These are phyloP conservation scores for Paralvinella palmiformis DNA, from an alignment of 1,140 invertebrate species.

Conservation along the genomic window DNA sequence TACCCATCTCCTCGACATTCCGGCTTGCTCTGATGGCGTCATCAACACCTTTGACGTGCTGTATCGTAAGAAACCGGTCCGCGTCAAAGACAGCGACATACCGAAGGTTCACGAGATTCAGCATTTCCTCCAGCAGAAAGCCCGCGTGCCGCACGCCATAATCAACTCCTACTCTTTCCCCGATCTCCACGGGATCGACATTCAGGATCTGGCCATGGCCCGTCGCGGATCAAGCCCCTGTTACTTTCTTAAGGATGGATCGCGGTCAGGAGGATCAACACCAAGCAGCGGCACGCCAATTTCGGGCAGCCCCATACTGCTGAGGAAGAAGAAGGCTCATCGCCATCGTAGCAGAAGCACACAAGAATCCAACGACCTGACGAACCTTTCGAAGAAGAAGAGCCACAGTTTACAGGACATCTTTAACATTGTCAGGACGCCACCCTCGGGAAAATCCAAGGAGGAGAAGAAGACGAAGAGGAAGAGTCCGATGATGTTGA, in stretches of 20 bases:
- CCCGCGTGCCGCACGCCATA: conserved; percentile 13
- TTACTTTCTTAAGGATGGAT: not conserved
- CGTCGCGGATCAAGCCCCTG: not conserved
- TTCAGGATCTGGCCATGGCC: not conserved
- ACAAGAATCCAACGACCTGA: not conserved
- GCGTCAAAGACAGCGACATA: conserved; percentile 8
- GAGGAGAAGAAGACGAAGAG: no score
- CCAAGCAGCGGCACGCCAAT: not conserved
- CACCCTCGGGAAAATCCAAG: no score
- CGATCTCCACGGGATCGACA: not conserved
- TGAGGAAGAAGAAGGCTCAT: not conserved
- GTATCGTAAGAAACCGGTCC: not conserved
- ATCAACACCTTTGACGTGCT: conserved; percentile 6
- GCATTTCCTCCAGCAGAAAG: conserved; percentile 4
- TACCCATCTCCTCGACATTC: conserved; percentile 1
- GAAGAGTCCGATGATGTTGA: no score
- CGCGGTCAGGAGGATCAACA: not conserved
- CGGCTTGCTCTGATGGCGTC: not conserved
- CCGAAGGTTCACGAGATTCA: not conserved
- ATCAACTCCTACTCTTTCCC: conserved; percentile 5
- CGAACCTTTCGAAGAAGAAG: not conserved
- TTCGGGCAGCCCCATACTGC: not conserved
- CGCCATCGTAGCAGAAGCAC: not conserved
- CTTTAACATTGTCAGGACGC: no score
- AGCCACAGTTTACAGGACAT: not conserved